Evolutionary conservation across 2,797 vertebrate genomes (phyloP).

Genomic region (Lophotriccus pileatus): DNA sequence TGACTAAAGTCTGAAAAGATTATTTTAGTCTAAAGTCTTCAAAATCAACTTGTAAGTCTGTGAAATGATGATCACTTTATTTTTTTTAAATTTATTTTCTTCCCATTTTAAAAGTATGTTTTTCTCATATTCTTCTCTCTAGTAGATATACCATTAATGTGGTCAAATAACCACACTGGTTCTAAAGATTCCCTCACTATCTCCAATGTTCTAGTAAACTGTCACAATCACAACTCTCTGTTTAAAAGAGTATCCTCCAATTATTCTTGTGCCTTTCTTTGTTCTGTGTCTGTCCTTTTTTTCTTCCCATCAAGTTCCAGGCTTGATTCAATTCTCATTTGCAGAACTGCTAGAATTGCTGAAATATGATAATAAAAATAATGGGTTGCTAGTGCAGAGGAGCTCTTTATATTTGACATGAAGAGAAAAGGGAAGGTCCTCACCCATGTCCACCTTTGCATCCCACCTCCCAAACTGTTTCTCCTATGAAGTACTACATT

Average conservation of each 20-base stretch:
- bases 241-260: not conserved
- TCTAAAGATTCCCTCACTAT: constrained; percentile 36
- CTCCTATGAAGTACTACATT: not conserved
- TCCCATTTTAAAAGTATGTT: constrained; percentile 42
- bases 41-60: not conserved
- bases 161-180: constrained; percentile 41
- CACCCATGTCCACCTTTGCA: not conserved
- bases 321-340: not conserved
- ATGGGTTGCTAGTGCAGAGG: not conserved
- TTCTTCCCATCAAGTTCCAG: not conserved
- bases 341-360: not conserved
- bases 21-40: not conserved
- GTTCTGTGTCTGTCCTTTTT: not conserved
- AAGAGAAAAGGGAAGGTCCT: not conserved
- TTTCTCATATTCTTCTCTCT: constrained; percentile 52
- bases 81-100: not conserved
- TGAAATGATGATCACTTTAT: not conserved
- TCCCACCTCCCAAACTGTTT: not conserved
- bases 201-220: not conserved
- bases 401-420: not conserved
- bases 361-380: not conserved
- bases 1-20: not conserved
- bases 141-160: constrained; percentile 31
- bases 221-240: not conserved
- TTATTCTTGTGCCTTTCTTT: not conserved